Evolutionary conservation across 1,140 invertebrate genomes (phyloP), one percentile per base, ranked within the genome.

Genomic region (Drosophila setifemur): DNA sequence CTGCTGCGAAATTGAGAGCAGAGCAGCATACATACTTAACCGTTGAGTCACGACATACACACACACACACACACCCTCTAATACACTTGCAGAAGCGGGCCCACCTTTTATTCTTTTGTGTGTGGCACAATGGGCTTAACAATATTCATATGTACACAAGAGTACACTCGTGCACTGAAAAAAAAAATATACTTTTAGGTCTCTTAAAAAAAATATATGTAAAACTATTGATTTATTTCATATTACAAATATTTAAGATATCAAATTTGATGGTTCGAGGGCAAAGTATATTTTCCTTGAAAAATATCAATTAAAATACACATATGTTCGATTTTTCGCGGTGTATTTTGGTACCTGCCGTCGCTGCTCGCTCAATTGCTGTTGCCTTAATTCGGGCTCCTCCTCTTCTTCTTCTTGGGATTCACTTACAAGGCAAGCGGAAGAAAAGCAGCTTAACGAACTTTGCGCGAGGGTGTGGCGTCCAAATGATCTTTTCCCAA

Each of bases 71-170:
- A 52, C 29, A 43, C 19, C 31, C n/a, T n/a, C n/a, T n/a, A n/a
- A n/a, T n/a, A 57, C 29, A 33, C 6, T 18, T 7, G 42, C 11
- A 48, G 16, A 47, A 16, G 29, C 39, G 39, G 35, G 49, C 69
- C 73, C 58, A 72, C 60, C 76, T 74, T 85, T 74, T 85, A 70
- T 79, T 86, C 64, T 82, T 82, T 85, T 77, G 61, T 83, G 63
- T 64, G 58, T 57, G 73, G 64, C 66, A 57, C 74, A 83, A 85
- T 77, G 78, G 74, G 57, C 81, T 75, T 72, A 79, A 53, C 64
- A 45, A 52, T 42, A 55, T 50, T 40, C 21, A 53, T 25, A 76
- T 26, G 16, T 44, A 50, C 19, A 66, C 23, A 35, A 29, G 25
- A 14, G 37, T 55, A 43, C 39, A 12, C 19, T n/a, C n/a, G n/a